A percentile compares a stretch with the other conserved stretches of the same genome.
phyloP scores from a whole-genome alignment of 2,797 vertebrate species.

The Psittacula echo region DNA sequence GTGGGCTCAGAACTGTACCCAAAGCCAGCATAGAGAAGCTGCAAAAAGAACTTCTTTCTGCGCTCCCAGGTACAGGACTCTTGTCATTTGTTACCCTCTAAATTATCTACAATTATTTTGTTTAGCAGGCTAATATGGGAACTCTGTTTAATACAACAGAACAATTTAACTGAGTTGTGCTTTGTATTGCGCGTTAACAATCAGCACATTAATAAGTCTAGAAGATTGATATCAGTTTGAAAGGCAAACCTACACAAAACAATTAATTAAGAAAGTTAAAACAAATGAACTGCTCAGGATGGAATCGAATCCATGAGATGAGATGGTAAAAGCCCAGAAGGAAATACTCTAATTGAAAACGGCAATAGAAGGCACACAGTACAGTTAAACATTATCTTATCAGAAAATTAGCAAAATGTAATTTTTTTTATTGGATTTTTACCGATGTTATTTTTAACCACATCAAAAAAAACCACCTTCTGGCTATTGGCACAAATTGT shows the following conservation, averaged over 20 bases:
- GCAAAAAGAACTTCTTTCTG: not conserved
- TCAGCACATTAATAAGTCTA: conserved; percentile 76
- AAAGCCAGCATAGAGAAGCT: not conserved
- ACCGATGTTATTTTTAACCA: conserved; percentile 86
- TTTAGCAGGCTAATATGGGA: conserved; percentile 50
- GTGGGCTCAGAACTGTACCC: not conserved
- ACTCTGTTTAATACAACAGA: conserved; percentile 67
- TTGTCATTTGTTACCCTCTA: conserved; percentile 69
- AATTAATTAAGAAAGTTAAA: conserved; percentile 84
- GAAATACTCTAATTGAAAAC: conserved; percentile 82
- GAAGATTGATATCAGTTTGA: conserved; percentile 79
- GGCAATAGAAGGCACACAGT: conserved; percentile 68
- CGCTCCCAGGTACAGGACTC: conserved; percentile 30
- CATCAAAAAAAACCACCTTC: conserved; percentile 82
- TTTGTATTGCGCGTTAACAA: conserved; percentile 70
- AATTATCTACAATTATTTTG: conserved; percentile 69
- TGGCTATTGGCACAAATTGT: conserved; percentile 84
- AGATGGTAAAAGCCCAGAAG: conserved; percentile 78
- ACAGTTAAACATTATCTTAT: conserved; percentile 82
- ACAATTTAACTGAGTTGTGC: conserved; percentile 54
- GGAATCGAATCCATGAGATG: conserved; percentile 73
- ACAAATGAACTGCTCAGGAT: conserved; percentile 79
- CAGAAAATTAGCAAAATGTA: conserved; percentile 87
- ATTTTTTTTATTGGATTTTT: conserved; percentile 83
- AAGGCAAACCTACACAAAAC: conserved; percentile 82